Evolutionary conservation across 2,113 vertebrate species (phyloP).

Genomic region (Pungitius pungitius): DNA sequence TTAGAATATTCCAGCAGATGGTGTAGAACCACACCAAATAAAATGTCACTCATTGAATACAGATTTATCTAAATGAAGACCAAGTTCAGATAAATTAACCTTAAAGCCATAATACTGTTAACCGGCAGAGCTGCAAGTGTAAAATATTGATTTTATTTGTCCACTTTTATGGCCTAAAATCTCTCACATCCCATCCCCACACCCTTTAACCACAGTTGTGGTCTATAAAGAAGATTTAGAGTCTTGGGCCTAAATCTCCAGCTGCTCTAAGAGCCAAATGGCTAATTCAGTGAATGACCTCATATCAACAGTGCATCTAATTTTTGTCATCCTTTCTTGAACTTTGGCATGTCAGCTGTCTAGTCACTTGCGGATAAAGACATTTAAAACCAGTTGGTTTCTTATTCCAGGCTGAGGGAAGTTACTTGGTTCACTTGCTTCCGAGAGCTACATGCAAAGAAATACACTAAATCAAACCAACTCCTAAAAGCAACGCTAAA

Average conservation of each 20-base stretch:
- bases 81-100: conserved; percentile 22
- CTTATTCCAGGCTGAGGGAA: conserved; percentile 43
- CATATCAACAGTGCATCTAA: conserved; percentile 37
- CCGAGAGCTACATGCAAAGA: conserved; percentile 49
- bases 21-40: conserved; percentile 25
- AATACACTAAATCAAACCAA: conserved; percentile 42
- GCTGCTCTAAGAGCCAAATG: conserved; percentile 42
- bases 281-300: conserved; percentile 52
- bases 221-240: conserved; percentile 40
- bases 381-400: conserved; percentile 45
- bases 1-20: background rate
- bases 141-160: conserved; percentile 35
- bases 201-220: conserved; percentile 32
- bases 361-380: conserved; percentile 57
- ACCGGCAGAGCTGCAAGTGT: conserved; percentile 20
- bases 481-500: conserved; percentile 25
- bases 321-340: conserved; percentile 46
- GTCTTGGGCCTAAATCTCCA: conserved; percentile 35
- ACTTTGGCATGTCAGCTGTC: conserved; percentile 71
- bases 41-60: conserved; percentile 15
- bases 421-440: conserved; percentile 25
- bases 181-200: conserved; percentile 18
- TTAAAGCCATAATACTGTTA: conserved; percentile 8
- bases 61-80: conserved; percentile 22
- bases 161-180: conserved; percentile 10